Percentiles rank a stretch among this genome's conserved stretches.
These are phyloP conservation scores for Coptotermes formosanus DNA, from an alignment of 1,140 invertebrate genomes.

Conservation along the genomic window DNA sequence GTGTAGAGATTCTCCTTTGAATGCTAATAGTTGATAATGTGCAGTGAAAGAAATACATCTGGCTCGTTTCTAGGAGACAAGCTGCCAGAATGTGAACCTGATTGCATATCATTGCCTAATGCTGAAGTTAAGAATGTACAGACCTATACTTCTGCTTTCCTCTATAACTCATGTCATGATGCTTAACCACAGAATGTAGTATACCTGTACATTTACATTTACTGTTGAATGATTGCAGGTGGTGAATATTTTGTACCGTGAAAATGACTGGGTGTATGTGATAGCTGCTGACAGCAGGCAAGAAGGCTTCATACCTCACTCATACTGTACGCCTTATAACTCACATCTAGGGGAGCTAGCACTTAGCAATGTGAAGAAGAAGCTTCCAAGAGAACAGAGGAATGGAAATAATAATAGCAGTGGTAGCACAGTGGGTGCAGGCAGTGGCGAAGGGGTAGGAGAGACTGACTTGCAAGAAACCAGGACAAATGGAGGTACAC, in stretches of 20 bases:
- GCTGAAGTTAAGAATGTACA: too few relatives aligned
- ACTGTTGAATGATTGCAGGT: constrained; percentile 55
- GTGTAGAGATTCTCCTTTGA: too few relatives aligned
- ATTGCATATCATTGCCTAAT: too few relatives aligned
- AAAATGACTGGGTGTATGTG: constrained; percentile 96
- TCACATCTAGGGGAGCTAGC: constrained; percentile 74
- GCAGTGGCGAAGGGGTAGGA: constrained; percentile 30
- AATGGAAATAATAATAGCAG: constrained; percentile 20
- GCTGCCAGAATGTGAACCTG: too few relatives aligned
- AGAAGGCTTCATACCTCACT: constrained; percentile 93
- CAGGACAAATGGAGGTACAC: constrained; percentile 36
- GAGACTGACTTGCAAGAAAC: constrained; percentile 35
- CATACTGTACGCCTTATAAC: constrained; percentile 84
- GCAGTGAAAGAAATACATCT: too few relatives aligned
- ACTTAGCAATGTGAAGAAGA: constrained; percentile 74
- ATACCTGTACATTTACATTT: constrained; percentile 20
- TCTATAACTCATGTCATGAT: neutral
- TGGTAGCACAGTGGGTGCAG: neutral
- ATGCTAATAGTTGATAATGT: too few relatives aligned
- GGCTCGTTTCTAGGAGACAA: too few relatives aligned
- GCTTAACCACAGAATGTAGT: neutral
- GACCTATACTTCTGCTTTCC: too few relatives aligned
- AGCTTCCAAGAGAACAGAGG: constrained; percentile 67
- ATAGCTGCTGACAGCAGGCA: constrained; percentile 82
- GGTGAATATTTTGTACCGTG: constrained; percentile 88